Evolutionary conservation across 2,797 vertebrate genomes (phyloP).

Genomic region (Pelobates cultripes): DNA sequence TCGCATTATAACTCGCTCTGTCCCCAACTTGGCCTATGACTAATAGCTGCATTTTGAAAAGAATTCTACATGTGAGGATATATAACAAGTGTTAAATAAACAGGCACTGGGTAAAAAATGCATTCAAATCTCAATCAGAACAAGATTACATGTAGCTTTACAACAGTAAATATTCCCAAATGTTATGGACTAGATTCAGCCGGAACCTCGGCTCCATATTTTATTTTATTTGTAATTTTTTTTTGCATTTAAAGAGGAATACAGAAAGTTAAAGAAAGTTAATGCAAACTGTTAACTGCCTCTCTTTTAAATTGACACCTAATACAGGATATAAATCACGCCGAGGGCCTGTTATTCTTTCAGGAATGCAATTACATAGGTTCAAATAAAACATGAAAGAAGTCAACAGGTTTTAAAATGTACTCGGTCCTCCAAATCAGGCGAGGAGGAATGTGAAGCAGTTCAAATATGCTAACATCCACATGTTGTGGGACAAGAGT

Average conservation of each 20-base stretch:
- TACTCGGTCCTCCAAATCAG: conserved; percentile 88
- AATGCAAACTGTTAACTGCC: conserved; percentile 88
- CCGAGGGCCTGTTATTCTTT: conserved; percentile 90
- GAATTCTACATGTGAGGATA: too few species aligned
- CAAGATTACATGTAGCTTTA: too few species aligned
- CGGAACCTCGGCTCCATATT: too few species aligned
- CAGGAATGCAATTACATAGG: conserved; percentile 99
- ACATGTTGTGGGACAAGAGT: conserved; percentile 76
- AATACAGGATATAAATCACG: conserved; percentile 96
- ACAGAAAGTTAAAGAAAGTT: conserved; percentile 81
- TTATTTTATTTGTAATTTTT: too few species aligned
- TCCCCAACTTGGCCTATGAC: too few species aligned
- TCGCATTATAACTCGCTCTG: too few species aligned
- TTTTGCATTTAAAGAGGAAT: conserved; percentile 74
- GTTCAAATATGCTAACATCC: conserved; percentile 97
- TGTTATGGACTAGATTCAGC: too few species aligned
- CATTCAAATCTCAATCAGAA: too few species aligned
- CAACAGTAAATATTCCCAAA: too few species aligned
- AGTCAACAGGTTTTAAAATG: conserved; percentile 97
- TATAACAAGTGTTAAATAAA: too few species aligned
- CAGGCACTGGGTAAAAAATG: too few species aligned
- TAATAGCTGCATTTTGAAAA: too few species aligned
- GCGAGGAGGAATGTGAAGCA: conserved; percentile 96
- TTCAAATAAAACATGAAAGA: conserved; percentile 99
- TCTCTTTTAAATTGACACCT: conserved; percentile 92